phyloP scores from a whole-genome alignment of 2,113 vertebrate genomes.

The Protobothrops mucrosquamatus region DNA sequence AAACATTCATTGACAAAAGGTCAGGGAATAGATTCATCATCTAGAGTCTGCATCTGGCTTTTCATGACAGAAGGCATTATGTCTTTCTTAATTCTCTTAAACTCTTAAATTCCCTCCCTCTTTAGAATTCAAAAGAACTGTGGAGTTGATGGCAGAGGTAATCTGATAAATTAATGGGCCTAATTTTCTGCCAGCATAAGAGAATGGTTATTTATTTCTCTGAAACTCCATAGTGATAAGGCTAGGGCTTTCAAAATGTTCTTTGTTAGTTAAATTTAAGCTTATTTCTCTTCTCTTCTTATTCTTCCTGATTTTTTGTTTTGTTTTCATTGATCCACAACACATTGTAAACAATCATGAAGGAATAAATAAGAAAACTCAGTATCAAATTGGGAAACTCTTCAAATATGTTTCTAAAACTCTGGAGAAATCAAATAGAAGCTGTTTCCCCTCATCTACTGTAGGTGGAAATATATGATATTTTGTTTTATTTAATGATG shows the following conservation, averaged over 20 bases:
- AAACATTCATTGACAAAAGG: neutral
- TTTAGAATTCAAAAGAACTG: neutral
- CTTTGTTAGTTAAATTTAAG: constrained; percentile 2
- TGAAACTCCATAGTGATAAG: neutral
- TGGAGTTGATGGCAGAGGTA: neutral
- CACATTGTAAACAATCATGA: constrained; percentile 7
- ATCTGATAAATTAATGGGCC: neutral
- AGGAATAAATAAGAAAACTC: neutral
- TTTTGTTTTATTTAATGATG: neutral
- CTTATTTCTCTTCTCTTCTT: neutral
- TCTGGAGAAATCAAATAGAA: neutral
- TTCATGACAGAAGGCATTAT: neutral
- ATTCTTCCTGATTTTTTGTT: neutral
- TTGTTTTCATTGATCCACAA: neutral
- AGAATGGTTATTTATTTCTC: constrained; percentile 9
- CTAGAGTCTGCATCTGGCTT: neutral
- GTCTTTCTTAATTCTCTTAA: neutral
- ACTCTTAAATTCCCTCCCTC: neutral
- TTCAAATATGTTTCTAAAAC: neutral
- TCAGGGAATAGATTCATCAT: neutral
- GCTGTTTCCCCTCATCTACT: too few species aligned
- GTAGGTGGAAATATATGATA: neutral
- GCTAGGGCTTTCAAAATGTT: neutral
- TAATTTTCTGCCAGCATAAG: neutral
- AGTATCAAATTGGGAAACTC: neutral